Percentiles rank a stretch among this genome's conserved stretches.
Conservation (phyloP, 2,888 invertebrate species). For the Euplexia lucipara region DNA sequence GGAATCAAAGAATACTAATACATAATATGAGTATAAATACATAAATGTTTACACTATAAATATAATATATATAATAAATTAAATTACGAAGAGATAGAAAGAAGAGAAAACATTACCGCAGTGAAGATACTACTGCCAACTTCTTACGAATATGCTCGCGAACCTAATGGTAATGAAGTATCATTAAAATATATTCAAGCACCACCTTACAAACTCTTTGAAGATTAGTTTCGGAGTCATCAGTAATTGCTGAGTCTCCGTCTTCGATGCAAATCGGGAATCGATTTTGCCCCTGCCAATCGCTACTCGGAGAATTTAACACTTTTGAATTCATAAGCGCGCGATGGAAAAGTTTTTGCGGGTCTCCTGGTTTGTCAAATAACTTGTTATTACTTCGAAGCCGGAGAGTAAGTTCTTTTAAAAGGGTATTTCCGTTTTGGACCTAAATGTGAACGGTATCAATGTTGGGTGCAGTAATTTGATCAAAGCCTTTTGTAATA, state of each 20-base stretch:
- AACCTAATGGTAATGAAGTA: conserved; percentile 58
- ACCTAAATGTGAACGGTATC: conserved; percentile 31
- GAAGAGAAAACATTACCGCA: too few relatives aligned
- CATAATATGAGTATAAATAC: too few relatives aligned
- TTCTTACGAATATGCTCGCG: too few relatives aligned
- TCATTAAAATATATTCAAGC: conserved; percentile 64
- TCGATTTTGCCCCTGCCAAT: conserved; percentile 74
- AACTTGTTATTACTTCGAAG: conserved; percentile 66
- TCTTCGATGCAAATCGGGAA: conserved; percentile 84
- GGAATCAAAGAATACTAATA: too few relatives aligned
- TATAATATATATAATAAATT: too few relatives aligned
- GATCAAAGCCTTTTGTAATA: conserved; percentile 31
- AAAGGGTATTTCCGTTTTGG: conserved; percentile 45
- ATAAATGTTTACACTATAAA: too few relatives aligned
- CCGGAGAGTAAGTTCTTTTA: conserved; percentile 53
- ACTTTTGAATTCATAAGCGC: conserved; percentile 72
- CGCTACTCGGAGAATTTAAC: conserved; percentile 66
- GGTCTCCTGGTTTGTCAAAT: conserved; percentile 62
- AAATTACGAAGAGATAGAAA: too few relatives aligned
- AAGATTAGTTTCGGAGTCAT: conserved; percentile 82
- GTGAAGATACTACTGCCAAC: too few relatives aligned
- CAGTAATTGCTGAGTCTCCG: conserved; percentile 80
- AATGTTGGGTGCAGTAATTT: conserved; percentile 24
- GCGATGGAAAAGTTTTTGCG: conserved; percentile 65
- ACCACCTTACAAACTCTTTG: conserved; percentile 72